phyloP scores from a whole-genome alignment of 2,888 invertebrate genomes.

The Hemicrepidius hirtus region DNA sequence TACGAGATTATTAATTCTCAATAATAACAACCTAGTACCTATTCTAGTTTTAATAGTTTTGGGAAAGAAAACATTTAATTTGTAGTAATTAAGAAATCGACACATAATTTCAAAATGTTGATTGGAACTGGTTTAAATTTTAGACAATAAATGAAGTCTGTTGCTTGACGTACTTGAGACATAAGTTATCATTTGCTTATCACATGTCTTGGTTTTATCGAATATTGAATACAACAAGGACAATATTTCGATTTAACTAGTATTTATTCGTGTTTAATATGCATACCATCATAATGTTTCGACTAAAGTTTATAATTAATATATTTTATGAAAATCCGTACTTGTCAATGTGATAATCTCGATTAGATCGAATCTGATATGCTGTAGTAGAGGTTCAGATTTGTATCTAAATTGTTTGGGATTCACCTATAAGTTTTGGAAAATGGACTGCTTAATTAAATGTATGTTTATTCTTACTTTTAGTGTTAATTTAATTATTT shows the following conservation, averaged over 20 bases:
- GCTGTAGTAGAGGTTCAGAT: not conserved
- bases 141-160: conserved; percentile 27
- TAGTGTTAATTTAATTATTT: conserved; percentile 45
- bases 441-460: conserved; percentile 59
- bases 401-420: conserved; percentile 35
- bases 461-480: conserved; percentile 53
- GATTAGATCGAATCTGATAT: conserved; percentile 14
- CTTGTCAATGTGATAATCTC: not conserved
- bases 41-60: too few species aligned
- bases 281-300: conserved; percentile 50
- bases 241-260: conserved; percentile 48
- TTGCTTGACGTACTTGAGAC: conserved; percentile 45
- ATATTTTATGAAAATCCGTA: not conserved
- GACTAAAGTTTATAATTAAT: not conserved
- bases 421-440: conserved; percentile 12
- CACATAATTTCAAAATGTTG: conserved; percentile 1
- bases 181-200: conserved; percentile 48
- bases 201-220: conserved; percentile 49
- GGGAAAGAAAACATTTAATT: too few species aligned
- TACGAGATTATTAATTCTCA: too few species aligned
- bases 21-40: too few species aligned
- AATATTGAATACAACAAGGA: conserved; percentile 46
- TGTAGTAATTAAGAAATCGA: conserved; percentile 1
- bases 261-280: conserved; percentile 53
- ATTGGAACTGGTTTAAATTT: conserved; percentile 22